Percentiles rank a stretch among this genome's conserved stretches.
Conservation (phyloP, 2,797 vertebrate species). For the Eupleurogrammus muticus region DNA sequence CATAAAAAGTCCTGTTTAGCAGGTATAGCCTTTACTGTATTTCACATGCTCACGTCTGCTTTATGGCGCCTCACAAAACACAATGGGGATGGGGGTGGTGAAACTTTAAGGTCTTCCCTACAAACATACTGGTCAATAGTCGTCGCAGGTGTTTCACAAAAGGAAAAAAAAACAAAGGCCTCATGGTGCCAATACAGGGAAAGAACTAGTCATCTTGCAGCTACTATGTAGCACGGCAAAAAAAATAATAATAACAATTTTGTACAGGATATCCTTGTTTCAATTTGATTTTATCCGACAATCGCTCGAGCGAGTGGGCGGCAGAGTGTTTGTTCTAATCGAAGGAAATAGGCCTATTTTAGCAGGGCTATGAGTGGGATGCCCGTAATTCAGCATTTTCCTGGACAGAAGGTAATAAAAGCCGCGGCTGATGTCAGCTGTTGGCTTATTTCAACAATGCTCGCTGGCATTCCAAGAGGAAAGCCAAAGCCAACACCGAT, state of each 20-base stretch:
- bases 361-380: slow-evolving; percentile 7
- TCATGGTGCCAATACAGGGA: not conserved
- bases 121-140: no score
- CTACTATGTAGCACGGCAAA: no score
- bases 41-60: no score
- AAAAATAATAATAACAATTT: slow-evolving; percentile 7
- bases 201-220: not conserved
- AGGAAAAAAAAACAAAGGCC: no score
- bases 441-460: slow-evolving; percentile 2
- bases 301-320: not conserved
- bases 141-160: no score
- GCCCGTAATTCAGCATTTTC: slow-evolving; percentile 26
- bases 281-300: slow-evolving; percentile 12
- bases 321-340: not conserved
- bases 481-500: slow-evolving; percentile 27
- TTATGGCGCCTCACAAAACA: no score
- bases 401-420: slow-evolving; percentile 9
- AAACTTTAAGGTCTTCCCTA: no score
- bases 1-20: no score
- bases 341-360: not conserved
- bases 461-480: slow-evolving; percentile 15
- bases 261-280: slow-evolving; percentile 10
- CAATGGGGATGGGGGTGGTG: no score
- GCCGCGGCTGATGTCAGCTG: not conserved
- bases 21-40: no score